Evolutionary conservation across 1,140 invertebrate genomes (phyloP), one percentile per base, ranked within the genome.

Genomic region (Mamestra configurata): DNA sequence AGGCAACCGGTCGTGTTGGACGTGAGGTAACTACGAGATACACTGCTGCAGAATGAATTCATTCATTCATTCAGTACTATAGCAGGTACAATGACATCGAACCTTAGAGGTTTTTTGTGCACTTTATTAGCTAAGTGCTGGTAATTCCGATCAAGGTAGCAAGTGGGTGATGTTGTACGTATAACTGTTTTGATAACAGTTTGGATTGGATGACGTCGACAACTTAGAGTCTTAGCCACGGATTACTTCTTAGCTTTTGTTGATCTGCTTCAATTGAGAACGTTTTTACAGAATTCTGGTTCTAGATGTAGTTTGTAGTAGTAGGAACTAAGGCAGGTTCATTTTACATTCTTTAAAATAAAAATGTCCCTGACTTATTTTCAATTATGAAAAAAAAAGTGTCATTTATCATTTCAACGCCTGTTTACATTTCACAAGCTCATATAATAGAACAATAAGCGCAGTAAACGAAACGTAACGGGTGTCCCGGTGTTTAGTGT

Each of bases 391-490:
- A 64, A 51, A 68, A 77, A 83, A 85, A 83, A 72, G 79, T 89
- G 88, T 89, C 84, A 90, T 89, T 88, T 84, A 46, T 10, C 15
- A 27, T 76, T 76, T 49, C 57, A 76, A 68, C 66, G 71, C 83
- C 86, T 94, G 92, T 93, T 94, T 94, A 90, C 88, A 87, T 88
- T 92, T 90, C 88, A 92, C 89, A 91, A 90, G 85, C 86, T 79
- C 79, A 86, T 87, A 86, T 82, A 90, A 91, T 89, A 93, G 89
- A 93, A 92, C 90, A 93, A 94, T 91, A 79, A 86, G 77, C 71
- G 87, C 85, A 85, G 90, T 88, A 93, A 91, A 92, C 91, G 90
- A 88, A 89, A 88, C 90, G 90, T 90, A 92, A 92, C 89, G 87
- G 85, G 87, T 82, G 87, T 91, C 90, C 86, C 90, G 81, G 79